These are phyloP conservation scores for Cheilosia vulpina DNA, from an alignment of 2,888 invertebrate species.

Conservation along the genomic window DNA sequence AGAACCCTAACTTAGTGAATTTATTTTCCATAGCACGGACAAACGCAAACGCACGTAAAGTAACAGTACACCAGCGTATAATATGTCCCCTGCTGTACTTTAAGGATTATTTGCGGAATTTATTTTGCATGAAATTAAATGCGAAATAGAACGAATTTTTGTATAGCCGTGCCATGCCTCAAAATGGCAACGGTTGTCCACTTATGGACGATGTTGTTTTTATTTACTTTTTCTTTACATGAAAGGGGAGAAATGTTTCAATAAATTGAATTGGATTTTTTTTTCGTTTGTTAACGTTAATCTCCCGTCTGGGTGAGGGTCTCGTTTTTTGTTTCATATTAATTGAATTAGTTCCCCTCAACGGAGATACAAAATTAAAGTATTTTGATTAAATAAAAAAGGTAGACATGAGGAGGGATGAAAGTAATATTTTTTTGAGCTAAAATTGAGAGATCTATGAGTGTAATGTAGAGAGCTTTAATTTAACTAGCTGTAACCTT, in stretches of 20 bases:
- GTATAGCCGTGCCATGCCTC: not conserved
- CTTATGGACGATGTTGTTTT: conserved; percentile 35
- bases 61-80: conserved; percentile 8
- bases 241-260: conserved; percentile 11
- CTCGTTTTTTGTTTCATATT: no score
- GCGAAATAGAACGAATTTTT: conserved; percentile 29
- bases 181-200: conserved; percentile 23
- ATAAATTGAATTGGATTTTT: conserved; percentile 47
- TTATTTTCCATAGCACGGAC: conserved; percentile 21
- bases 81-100: conserved; percentile 23
- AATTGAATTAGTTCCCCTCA: no score
- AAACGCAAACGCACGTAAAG: conserved; percentile 8
- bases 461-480: no score
- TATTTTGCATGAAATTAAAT: conserved; percentile 65
- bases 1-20: conserved; percentile 4
- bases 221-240: not conserved
- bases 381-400: no score
- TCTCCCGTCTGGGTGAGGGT: no score
- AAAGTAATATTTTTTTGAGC: no score
- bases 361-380: no score
- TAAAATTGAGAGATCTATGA: no score
- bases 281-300: not conserved
- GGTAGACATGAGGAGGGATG: no score
- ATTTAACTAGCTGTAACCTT: no score
- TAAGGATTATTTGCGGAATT: conserved; percentile 48